Evolutionary conservation across 2,888 invertebrate species (phyloP), one percentile per base, ranked within the genome.

Genomic region (Diplolepis rosae): DNA sequence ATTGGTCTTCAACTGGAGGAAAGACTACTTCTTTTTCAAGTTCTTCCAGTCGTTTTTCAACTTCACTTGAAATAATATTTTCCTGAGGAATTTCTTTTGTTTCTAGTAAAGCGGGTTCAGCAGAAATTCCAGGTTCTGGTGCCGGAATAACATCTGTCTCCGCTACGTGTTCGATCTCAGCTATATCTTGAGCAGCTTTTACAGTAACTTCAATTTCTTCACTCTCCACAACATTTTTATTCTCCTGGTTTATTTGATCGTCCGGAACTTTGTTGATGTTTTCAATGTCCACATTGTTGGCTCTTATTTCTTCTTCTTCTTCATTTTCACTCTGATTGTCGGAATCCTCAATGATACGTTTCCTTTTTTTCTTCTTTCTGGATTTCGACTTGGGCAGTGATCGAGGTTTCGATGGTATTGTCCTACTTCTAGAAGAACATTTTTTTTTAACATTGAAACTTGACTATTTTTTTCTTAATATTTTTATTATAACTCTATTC

Each of bases 361-460:
- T 88, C 85, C 80, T 90, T 86, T 80, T 90, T 80, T 89, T 90
- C 79, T 90, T 90, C 82, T 87, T 87, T 72, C 87, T 89, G 61
- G 89, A 89, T 77, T 90, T 90, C 56, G 87, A 75, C 78, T 88
- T 85, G 1, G 82, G 27, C 0, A 68, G 51, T 4, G 79, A 30
- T 22, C 83, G 83, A 2, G 76, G 74, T 56, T 84, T 83, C 2
- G 87, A 79, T 0, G 85, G 77, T 61, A 83, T 70, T 1, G 85
- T 84, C 76, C 79, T 85, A 72, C 87, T 88, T 72, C 86, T 88
- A 28, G 32, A 79, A 75, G 42, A n/a, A n/a, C n/a, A n/a, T n/a
- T n/a, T n/a, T n/a, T n/a, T n/a, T n/a, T n/a, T n/a, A n/a, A n/a
- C n/a, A n/a, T n/a, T n/a, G n/a, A n/a, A n/a, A n/a, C 32, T 32